Evolutionary conservation across 2,797 vertebrate genomes (phyloP).

Genomic region (Lepus townsendii): DNA sequence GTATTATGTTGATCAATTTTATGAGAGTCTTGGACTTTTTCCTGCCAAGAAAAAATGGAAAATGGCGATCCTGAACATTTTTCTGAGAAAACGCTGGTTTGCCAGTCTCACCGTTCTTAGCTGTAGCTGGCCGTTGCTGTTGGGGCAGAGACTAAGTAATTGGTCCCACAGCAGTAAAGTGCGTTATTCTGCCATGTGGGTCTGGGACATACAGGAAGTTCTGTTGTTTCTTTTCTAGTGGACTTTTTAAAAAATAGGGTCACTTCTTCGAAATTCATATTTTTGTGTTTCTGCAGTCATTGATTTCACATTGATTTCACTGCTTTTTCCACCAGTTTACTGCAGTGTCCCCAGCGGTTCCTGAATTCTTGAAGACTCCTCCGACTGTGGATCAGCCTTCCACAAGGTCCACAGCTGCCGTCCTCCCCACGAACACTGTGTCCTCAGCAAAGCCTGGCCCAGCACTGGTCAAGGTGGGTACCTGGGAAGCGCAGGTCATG

Average conservation of each 20-base stretch:
- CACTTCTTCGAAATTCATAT: slow-evolving; percentile 69
- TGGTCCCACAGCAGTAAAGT: not conserved
- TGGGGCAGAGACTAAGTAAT: not conserved
- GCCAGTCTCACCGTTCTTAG: not conserved
- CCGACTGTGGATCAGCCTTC: slow-evolving; percentile 88
- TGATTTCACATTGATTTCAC: slow-evolving; percentile 80
- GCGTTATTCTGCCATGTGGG: not conserved
- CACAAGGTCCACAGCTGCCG: slow-evolving; percentile 82
- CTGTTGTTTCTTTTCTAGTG: slow-evolving; percentile 61
- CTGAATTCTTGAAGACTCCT: slow-evolving; percentile 91
- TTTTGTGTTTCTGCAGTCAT: slow-evolving; percentile 73
- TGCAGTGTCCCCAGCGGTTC: slow-evolving; percentile 89
- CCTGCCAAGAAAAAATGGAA: not conserved
- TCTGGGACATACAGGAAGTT: not conserved
- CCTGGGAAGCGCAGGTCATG: not conserved
- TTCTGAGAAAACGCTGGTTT: slow-evolving; percentile 44
- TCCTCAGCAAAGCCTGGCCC: slow-evolving; percentile 90
- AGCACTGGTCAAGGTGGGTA: slow-evolving; percentile 95
- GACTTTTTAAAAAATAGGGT: slow-evolving; percentile 2
- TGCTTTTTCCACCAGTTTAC: slow-evolving; percentile 90
- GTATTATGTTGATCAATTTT: slow-evolving; percentile 46
- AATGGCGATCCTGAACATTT: not conserved
- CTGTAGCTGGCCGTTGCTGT: not conserved
- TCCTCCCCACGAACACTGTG: slow-evolving; percentile 85
- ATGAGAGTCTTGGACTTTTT: not conserved